Base-by-base conservation (phyloP, 2,888 invertebrate species). In the Epinotia nisella region DNA sequence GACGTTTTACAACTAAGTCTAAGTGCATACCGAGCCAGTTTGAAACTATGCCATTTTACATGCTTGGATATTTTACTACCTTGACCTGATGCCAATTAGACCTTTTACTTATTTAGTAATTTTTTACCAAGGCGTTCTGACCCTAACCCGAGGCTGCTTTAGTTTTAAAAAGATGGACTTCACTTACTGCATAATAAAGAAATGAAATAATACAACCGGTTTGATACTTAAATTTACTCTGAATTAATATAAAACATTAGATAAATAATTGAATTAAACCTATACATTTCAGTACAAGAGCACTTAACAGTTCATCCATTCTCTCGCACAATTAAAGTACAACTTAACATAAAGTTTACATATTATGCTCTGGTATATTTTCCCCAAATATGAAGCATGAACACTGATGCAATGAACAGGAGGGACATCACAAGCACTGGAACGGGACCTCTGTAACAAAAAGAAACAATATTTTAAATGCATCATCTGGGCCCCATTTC, bases 371-470 rank as follows among this genome's bases (percentile, higher is more conserved):
- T 95, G 77, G 98, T 98, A 91, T 98, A 98, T 95, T 99, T 99
- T 89, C 99, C 99, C 99, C 99, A 99, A 89, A 99, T 99, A 95
- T 99, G 99, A 79, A 99, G 96, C 98, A 99, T 99, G 91, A 99
- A 99, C 70, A 99, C 99, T 68, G 99, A 99, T 29, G 99, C 99
- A 86, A 99, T 99, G 94, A 99, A 99, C 69, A 99, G 95, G 70
- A 99, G 95, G 75, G 99, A 99, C 99, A 99, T 99, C 73, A 99
- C 99, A 85, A 99, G 94, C 45, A 99, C 99, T 83, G 99, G 99
- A 80, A 99, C 99, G 83, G 99, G 99, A 75, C 99, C 99, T 81
- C 98, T 98, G 95, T 61, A 96, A 96, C 78, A 85, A 86, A 83
- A 87, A 82, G 80, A 29, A 49, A 49, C 49, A 49, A 49, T n/a